Conservation (phyloP, 2,888 invertebrate species). For the Drosophila mimetica region DNA sequence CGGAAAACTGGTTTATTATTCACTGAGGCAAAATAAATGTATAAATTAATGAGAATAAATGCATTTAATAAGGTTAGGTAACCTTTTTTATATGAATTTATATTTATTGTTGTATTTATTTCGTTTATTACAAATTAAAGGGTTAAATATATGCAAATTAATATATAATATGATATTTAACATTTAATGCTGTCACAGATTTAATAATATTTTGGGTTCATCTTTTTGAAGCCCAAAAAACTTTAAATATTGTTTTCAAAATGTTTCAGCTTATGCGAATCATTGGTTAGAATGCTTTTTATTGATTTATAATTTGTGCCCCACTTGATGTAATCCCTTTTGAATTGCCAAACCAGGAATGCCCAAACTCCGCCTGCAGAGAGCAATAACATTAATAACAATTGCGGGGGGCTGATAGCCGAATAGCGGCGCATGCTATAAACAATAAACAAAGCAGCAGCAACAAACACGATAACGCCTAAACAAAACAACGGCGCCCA, state of each 20-base stretch:
- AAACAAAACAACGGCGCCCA: constrained; percentile 78
- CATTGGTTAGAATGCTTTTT: background rate
- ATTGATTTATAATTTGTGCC: background rate
- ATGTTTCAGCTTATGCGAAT: background rate
- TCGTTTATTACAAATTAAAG: too few relatives aligned
- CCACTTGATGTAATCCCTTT: background rate
- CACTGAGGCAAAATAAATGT: background rate
- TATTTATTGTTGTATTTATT: background rate
- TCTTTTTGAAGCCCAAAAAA: too few relatives aligned
- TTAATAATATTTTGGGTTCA: too few relatives aligned
- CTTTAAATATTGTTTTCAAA: too few relatives aligned
- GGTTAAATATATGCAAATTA: too few relatives aligned
- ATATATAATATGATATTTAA: too few relatives aligned
- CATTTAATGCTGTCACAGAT: too few relatives aligned
- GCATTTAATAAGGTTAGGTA: background rate
- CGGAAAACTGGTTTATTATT: constrained; percentile 5
- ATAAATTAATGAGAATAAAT: background rate
- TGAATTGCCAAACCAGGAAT: background rate
- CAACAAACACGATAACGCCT: constrained; percentile 77
- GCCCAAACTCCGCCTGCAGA: background rate
- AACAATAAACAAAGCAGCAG: constrained; percentile 71
- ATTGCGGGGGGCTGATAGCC: constrained; percentile 25
- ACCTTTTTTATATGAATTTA: background rate
- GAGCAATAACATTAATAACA: constrained; percentile 19
- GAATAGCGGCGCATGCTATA: constrained; percentile 48